Evolutionary conservation across 2,113 vertebrate species (phyloP).

Genomic region (Turdus rufiventris): DNA sequence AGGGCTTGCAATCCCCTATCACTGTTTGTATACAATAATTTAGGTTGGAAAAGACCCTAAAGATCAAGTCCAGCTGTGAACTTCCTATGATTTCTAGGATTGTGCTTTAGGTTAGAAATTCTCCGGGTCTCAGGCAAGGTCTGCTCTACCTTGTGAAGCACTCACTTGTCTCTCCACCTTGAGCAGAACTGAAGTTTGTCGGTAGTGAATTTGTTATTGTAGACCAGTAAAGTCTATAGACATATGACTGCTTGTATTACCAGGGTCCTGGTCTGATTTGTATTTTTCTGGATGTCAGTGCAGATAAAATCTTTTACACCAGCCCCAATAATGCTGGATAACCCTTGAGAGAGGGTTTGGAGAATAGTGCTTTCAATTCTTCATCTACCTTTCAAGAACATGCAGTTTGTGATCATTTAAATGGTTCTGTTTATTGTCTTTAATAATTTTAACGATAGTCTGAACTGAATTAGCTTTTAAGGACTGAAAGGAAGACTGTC

Average conservation of each 20-base stretch:
- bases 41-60: background rate
- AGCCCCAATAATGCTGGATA: background rate
- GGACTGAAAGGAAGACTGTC: background rate
- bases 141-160: background rate
- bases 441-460: background rate
- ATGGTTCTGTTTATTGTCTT: background rate
- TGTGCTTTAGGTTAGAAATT: background rate
- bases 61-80: background rate
- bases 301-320: background rate
- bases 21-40: background rate
- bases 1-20: background rate
- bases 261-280: background rate
- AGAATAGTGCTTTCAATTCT: background rate
- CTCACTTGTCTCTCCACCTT: background rate
- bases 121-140: background rate
- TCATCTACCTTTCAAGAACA: accelerated
- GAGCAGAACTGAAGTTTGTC: background rate
- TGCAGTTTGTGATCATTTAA: background rate
- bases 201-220: background rate
- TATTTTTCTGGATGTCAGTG: background rate
- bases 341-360: background rate
- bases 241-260: background rate
- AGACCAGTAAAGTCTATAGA: background rate
- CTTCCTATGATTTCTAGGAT: background rate
- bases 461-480: background rate